Evolutionary conservation across 2,888 invertebrate species (phyloP), one percentile per base, ranked within the genome.

Genomic region (Xiphydria camelus): DNA sequence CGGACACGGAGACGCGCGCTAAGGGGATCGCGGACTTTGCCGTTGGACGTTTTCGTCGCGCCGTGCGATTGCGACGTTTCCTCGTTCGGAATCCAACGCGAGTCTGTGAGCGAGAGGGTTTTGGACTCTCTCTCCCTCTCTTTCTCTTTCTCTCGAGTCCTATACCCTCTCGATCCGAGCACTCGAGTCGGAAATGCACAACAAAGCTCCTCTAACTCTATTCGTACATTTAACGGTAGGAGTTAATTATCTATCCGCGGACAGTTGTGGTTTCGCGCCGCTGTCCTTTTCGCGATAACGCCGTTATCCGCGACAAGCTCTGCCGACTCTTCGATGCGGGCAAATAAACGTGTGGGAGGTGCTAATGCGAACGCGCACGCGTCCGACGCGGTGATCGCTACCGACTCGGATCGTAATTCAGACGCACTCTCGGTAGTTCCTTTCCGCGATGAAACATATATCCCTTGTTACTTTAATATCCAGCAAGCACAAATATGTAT

Each of bases 401-500:
- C 51, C 9, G 21, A 45, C 49, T n/a, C n/a, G 52, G 57, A 50
- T 55, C 46, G 48, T 58, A 58, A 61, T 59, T 61, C 53, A 47
- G 55, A 57, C 52, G 59, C 51, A 62, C 59, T 58, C 59, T 58
- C 55, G 59, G 50, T 61, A 62, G 32, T 56, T 37, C 26, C 42
- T 20, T 23, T 43, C 57, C 48, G 49, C 54, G 61, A 64, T 59
- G 64, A 63, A 65, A 64, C 59, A 56, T 51, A 64, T 59, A 53
- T 59, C 51, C 44, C 61, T 62, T 52, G 50, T 63, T 66, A 63
- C 58, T 26, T 59, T 55, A 58, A 45, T 64, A 66, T 62, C 64
- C 66, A 67, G 66, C 68, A 68, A 68, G 68, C 67, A 68, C 68
- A 66, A 68, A 29, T 40, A 32, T 40, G 26, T 22, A n/a, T 22